Evolutionary conservation across 2,113 vertebrate species (phyloP), one percentile per base, ranked within the genome.

Genomic region (Corydoras sp.): DNA sequence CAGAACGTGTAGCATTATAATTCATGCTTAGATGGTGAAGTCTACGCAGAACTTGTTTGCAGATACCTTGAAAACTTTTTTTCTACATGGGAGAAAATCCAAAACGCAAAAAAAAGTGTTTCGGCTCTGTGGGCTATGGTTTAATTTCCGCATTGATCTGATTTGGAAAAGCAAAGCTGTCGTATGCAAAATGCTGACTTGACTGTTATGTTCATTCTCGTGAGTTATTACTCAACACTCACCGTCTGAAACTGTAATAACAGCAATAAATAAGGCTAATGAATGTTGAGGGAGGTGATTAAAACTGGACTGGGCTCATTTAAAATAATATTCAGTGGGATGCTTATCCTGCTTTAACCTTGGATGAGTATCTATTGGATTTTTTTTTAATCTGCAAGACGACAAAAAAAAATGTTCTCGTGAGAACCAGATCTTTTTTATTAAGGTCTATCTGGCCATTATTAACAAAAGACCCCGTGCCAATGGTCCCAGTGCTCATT

Each of bases 341-440:
- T 56, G 15, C 53, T 67, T 51, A 32, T 24, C 4, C 64, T 66
- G 65, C 32, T 55, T 31, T 10, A 15, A 14, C n/a, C 8, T 9
- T n/a, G 24, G 13, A 43, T 5, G 35, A 43, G 35, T 43, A 43
- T 5, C 35, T 43, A 8, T 43, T 43, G 35, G 35, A 43, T 43
- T 43, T 66, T 54, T 66, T 31, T 35, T 56, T 18, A 35, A 18
- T 55, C 29, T 10, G 9, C 53, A 30, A 72, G 62, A 73, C 15
- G 14, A 69, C 54, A 24, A n/a, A n/a, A 31, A 31, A 29, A 32
- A 35, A 7, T 7, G 7, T 59, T 61, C 8, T 60, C 9, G 5
- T 54, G 30, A n/a, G 65, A 31, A 58, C 43, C 24, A 30, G 56
- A 30, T 3, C 7, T 15, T 32, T 4, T 12, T 24, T 14, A 18